phyloP scores from a whole-genome alignment of 2,888 invertebrate species.

The Oligia fasciuncula region DNA sequence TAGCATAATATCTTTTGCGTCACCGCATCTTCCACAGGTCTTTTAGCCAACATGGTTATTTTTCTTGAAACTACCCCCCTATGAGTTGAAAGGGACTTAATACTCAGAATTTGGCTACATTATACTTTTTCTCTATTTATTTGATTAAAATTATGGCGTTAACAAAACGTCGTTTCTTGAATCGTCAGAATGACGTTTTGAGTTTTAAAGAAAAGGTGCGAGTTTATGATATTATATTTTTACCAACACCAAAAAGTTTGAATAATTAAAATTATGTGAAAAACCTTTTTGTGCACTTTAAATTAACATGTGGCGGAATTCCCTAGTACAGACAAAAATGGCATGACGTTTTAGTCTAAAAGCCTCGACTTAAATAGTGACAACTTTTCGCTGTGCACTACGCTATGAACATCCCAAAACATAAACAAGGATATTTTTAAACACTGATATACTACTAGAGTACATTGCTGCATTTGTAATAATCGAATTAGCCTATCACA shows the following conservation, averaged over 20 bases:
- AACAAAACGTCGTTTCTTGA: conserved; percentile 12
- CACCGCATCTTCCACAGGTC: conserved; percentile 67
- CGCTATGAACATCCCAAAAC: neutral
- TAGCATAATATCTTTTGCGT: conserved; percentile 70
- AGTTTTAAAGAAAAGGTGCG: neutral
- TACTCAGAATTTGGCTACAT: conserved; percentile 55
- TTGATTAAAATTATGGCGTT: conserved; percentile 34
- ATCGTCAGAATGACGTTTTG: conserved; percentile 23
- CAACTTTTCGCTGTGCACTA: neutral
- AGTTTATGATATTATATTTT: neutral
- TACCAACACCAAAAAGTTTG: conserved; percentile 21
- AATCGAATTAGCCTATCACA: neutral
- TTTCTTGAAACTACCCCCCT: conserved; percentile 6
- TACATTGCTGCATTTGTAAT: neutral
- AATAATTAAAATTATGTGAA: neutral
- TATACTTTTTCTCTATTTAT: conserved; percentile 49
- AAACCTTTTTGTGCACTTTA: conserved; percentile 11
- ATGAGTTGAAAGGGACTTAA: conserved; percentile 4
- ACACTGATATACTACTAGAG: no score
- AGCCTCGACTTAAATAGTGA: conserved; percentile 11
- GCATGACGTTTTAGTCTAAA: conserved; percentile 22
- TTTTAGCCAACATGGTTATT: conserved; percentile 74
- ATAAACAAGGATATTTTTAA: neutral
- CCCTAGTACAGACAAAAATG: conserved; percentile 3
- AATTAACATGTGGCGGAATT: neutral